Evolutionary conservation across 2,797 vertebrate species (phyloP), one percentile per base, ranked within the genome.

Genomic region (Psittacula derbiana): DNA sequence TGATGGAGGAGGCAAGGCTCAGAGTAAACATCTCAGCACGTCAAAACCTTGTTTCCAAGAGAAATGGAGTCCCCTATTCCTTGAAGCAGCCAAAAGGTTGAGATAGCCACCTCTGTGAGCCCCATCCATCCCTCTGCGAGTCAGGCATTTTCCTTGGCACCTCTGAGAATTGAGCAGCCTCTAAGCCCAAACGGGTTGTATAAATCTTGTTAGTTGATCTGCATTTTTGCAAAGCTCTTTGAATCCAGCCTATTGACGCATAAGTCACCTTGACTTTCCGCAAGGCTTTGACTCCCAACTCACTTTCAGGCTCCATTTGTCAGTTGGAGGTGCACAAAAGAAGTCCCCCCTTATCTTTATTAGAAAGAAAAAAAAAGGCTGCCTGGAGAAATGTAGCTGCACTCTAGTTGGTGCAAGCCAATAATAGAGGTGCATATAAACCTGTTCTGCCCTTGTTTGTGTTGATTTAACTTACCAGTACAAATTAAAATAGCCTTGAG

Each of bases 171-270:
- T 94, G 94, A 94, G 90, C 6, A 4, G 83, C 92, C 93, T 96
- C 93, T 96, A 95, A 97, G 71, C 90, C 84, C 83, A 80, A 90
- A 92, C 94, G 4, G 93, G 95, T 96, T 97, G 94, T 96, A 95
- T 96, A 96, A 96, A 96, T 97, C 95, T 95, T 96, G 96, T 97
- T 96, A 97, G 94, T 97, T 89, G 95, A 95, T 97, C 96, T 95
- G 95, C 96, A 97, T 97, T 96, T 97, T 95, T 96, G 93, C 96
- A 96, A 88, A 97, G 95, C 95, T 96, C 93, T 96, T 92, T 90
- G 94, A 94, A 92, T 93, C 88, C 80, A 87, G 88, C 47, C 86
- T 90, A 24, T 89, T 86, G 95, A 78, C 1, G 3, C 86, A 86
- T 95, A 95, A 97, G 96, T 97, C 96, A 96, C 96, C 96, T 97